Conservation (phyloP, 2,797 vertebrate genomes). For the Anas bahamensis region DNA sequence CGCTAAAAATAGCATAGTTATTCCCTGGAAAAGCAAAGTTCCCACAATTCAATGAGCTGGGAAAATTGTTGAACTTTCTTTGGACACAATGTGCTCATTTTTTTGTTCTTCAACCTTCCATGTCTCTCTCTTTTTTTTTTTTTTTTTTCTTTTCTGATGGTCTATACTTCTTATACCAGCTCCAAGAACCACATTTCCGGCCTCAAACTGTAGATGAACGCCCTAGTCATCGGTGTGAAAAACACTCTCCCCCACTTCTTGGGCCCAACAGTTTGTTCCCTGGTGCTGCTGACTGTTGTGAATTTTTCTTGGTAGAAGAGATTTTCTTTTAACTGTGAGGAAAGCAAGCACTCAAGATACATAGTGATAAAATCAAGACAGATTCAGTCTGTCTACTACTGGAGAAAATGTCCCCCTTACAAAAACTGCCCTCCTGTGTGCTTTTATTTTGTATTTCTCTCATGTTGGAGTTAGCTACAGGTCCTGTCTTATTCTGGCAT, state of each 20-base stretch:
- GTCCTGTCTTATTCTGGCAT: too few species aligned
- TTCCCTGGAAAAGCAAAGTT: slow-evolving; percentile 89
- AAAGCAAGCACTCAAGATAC: background rate
- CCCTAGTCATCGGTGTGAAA: rapidly evolving
- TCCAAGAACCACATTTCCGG: background rate
- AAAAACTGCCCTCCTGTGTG: background rate
- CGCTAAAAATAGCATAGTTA: slow-evolving; percentile 92
- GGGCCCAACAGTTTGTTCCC: background rate
- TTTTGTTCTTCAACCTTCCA: slow-evolving; percentile 61
- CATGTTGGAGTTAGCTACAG: background rate
- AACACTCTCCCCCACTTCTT: rapidly evolving
- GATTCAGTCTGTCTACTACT: background rate
- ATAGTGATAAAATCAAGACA: too few species aligned
- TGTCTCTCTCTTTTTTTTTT: background rate
- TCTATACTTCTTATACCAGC: slow-evolving; percentile 6
- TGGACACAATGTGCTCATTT: slow-evolving; percentile 63
- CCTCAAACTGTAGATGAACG: background rate
- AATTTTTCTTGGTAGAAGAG: background rate
- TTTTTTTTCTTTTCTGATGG: background rate
- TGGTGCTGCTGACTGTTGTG: rapidly evolving
- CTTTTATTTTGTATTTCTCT: background rate
- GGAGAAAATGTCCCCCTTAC: background rate
- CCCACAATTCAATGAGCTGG: slow-evolving; percentile 94
- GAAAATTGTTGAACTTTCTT: slow-evolving; percentile 85
- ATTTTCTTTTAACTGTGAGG: background rate